Evolutionary conservation across 2,888 invertebrate species (phyloP).

Genomic region (Stramonita haemastoma): DNA sequence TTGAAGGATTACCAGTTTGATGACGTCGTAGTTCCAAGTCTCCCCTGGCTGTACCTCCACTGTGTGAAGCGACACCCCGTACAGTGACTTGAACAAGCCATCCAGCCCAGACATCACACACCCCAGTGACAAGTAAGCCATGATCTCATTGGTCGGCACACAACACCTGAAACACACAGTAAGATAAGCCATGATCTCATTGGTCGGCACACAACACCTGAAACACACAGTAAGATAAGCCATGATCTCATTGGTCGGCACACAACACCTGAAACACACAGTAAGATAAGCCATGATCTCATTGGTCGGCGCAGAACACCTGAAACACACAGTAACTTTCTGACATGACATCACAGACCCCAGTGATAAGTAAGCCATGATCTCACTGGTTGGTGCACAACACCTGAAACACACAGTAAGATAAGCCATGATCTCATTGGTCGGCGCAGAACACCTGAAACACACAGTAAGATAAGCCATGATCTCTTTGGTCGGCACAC

Average conservation of each 20-base stretch:
- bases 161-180: slow-evolving; percentile 53
- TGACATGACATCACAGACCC: slow-evolving; percentile 99
- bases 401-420: slow-evolving; percentile 52
- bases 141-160: slow-evolving; percentile 58
- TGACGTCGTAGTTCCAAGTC: slow-evolving; percentile 91
- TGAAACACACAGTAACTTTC: no score
- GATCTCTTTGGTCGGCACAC: slow-evolving; percentile 51
- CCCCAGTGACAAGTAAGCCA: slow-evolving; percentile 92
- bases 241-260: not conserved
- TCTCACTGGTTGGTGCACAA: slow-evolving; percentile 56
- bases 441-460: slow-evolving; percentile 84
- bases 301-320: no score
- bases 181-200: not conserved
- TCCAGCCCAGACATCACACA: slow-evolving; percentile 98
- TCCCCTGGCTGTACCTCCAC: slow-evolving; percentile 88
- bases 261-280: not conserved
- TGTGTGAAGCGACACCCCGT: slow-evolving; percentile 86
- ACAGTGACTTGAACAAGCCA: slow-evolving; percentile 87
- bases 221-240: not conserved
- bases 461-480: slow-evolving; percentile 92
- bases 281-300: not conserved
- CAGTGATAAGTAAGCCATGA: slow-evolving; percentile 89
- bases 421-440: not conserved
- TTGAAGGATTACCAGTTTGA: slow-evolving; percentile 88
- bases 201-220: not conserved